Conservation (phyloP, 1,140 invertebrate genomes). For the Plectrocnemia conspersa region DNA sequence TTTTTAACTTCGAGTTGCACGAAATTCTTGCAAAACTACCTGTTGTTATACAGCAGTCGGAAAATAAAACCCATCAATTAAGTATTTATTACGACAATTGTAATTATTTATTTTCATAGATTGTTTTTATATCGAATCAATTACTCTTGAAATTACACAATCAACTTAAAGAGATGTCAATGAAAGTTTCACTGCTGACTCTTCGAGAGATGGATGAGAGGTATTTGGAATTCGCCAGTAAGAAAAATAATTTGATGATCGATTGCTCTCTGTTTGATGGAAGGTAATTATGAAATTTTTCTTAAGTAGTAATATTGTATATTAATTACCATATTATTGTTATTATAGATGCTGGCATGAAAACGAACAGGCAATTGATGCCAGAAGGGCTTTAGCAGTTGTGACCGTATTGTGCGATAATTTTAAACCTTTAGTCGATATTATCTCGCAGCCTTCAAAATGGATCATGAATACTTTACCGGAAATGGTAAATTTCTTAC, state of each 20-base stretch:
- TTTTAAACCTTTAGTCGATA: slow-evolving; percentile 2
- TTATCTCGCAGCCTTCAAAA: not conserved
- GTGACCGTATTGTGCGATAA: slow-evolving; percentile 21
- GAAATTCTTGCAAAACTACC: no score
- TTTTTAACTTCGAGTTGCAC: no score
- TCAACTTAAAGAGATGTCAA: slow-evolving; percentile 10
- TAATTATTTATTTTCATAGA: slow-evolving; percentile 20
- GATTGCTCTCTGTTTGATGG: slow-evolving; percentile 17
- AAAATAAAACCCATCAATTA: not conserved
- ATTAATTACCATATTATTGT: not conserved
- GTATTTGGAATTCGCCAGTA: slow-evolving; percentile 16
- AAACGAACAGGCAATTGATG: slow-evolving; percentile 24
- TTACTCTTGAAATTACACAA: slow-evolving; percentile 14
- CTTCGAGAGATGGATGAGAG: slow-evolving; percentile 26
- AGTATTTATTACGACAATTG: no score
- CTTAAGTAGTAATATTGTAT: not conserved
- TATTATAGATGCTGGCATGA: slow-evolving; percentile 22
- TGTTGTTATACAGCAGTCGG: not conserved
- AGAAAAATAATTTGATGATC: not conserved
- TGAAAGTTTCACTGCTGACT: slow-evolving; percentile 10
- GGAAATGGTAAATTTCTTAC: no score
- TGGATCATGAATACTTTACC: not conserved
- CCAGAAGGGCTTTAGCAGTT: slow-evolving; percentile 13
- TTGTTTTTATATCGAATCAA: slow-evolving; percentile 16
- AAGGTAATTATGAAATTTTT: slow-evolving; percentile 16